Evolutionary conservation across 2,888 invertebrate genomes (phyloP).

Genomic region (Notodonta dromedarius): DNA sequence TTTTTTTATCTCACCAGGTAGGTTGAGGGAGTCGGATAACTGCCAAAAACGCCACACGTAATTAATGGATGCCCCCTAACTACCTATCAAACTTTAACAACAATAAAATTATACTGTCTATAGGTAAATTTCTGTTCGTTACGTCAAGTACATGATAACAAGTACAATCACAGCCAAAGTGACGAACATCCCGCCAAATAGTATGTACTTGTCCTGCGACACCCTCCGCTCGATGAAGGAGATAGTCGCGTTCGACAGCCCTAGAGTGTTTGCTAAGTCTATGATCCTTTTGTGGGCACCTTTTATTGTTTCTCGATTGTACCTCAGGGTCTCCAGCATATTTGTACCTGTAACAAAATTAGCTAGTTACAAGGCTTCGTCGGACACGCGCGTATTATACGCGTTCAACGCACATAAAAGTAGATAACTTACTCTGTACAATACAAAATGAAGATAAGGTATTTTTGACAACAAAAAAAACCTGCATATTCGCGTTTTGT

Average conservation of each 20-base stretch:
- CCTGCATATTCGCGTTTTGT: too few species aligned
- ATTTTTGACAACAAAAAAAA: too few species aligned
- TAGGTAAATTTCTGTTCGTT: constrained; percentile 25
- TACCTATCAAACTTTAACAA: constrained; percentile 3
- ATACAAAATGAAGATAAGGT: too few species aligned
- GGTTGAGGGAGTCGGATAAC: too few species aligned
- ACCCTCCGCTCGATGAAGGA: constrained; percentile 95
- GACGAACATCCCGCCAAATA: constrained; percentile 94
- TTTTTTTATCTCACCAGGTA: too few species aligned
- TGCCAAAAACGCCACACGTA: too few species aligned
- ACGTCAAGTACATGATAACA: constrained; percentile 88
- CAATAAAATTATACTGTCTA: constrained; percentile 9
- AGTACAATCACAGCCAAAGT: constrained; percentile 92
- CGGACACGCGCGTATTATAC: too few species aligned
- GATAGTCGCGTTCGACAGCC: constrained; percentile 97
- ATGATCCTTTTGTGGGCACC: constrained; percentile 93
- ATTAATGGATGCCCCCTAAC: too few species aligned
- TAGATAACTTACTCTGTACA: too few species aligned
- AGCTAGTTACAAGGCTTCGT: neutral
- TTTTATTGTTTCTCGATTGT: constrained; percentile 93
- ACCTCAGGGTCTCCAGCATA: constrained; percentile 91
- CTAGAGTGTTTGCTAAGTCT: constrained; percentile 95
- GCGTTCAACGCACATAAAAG: too few species aligned
- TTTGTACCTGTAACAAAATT: constrained; percentile 82
- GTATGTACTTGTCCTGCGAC: constrained; percentile 93